These are phyloP conservation scores for Rhodeus uyekii DNA, from an alignment of 2,797 vertebrate genomes.

Conservation along the genomic window DNA sequence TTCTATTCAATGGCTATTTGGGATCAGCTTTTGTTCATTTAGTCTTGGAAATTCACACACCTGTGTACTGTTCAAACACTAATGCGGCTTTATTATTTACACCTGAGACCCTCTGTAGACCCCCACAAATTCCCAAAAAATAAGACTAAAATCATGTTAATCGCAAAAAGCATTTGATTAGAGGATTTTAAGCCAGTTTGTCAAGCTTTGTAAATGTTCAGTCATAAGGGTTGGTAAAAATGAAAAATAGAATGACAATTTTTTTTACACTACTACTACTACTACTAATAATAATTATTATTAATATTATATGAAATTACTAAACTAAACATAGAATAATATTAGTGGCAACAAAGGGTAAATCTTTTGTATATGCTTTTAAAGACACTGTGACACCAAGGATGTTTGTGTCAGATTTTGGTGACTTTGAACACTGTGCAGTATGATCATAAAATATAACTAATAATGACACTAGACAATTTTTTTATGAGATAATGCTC, in stretches of 20 bases:
- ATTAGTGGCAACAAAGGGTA: not conserved
- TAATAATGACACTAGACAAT: not conserved
- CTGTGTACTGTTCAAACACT: conserved; percentile 31
- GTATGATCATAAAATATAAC: not conserved
- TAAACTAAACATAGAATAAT: not conserved
- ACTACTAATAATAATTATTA: not conserved
- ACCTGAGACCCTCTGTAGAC: not conserved
- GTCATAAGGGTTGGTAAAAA: not conserved
- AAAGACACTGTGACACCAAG: not conserved
- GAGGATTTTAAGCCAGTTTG: not conserved
- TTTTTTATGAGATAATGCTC: not conserved
- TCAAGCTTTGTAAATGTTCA: not conserved
- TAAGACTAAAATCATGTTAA: not conserved
- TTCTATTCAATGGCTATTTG: conserved; percentile 7
- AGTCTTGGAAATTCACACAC: conserved; percentile 14
- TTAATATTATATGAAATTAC: not conserved
- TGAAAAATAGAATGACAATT: not conserved
- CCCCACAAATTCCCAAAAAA: conserved; percentile 4
- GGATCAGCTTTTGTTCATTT: conserved; percentile 3
- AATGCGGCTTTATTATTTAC: not conserved
- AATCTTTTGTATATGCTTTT: not conserved
- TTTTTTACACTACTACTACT: not conserved
- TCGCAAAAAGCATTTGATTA: not conserved
- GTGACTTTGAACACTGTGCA: not conserved
- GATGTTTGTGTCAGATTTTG: not conserved